Base-by-base conservation (phyloP, 2,113 vertebrate genomes). In the Xiphias gladius region DNA sequence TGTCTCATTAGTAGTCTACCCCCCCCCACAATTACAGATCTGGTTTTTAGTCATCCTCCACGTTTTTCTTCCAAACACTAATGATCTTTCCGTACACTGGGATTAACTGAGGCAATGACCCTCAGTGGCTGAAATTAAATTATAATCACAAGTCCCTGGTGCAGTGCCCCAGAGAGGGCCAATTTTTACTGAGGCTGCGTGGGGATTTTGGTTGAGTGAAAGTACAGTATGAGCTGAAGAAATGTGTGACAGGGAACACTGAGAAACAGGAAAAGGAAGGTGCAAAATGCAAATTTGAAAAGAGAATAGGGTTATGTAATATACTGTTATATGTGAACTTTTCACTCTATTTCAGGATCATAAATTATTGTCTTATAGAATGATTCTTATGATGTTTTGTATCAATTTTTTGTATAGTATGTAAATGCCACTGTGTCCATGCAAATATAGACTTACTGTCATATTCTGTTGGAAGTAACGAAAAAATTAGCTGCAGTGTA, bases 111-210 rank as follows among this genome's bases (percentile, higher is more conserved):
- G 69, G 83, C 82, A 74, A 79, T 81, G 89, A 71, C 79, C 86
- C 76, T 81, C 58, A 61, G 80, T 83, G 76, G 62, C 61, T 71
- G 28, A 86, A 90, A 89, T 92, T 74, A 81, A 92, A 92, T 92
- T 79, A 79, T 79, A 84, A 68, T 76, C 79, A 76, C 73, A 83
- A 72, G 46, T 85, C 84, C 70, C 88, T 52, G 9, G 35, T 83
- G 82, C 6, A 2, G 16, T 19, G 79, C 43, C 57, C 58, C 17
- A 11, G 55, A 75, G 80, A 84, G 67, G 48, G 32, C 16, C 70
- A 65, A 16, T 52, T 71, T 79, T 69, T 58, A 30, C 37, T 20
- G 22, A 82, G 68, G 73, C 82, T 77, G 19, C 24, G 14, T 7
- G n/a, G 22, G 14, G 35, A 54, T 55, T 54, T 66, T 59, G 24